Conservation (phyloP, 1,140 invertebrate genomes). For the Drosophila ercepeae region DNA sequence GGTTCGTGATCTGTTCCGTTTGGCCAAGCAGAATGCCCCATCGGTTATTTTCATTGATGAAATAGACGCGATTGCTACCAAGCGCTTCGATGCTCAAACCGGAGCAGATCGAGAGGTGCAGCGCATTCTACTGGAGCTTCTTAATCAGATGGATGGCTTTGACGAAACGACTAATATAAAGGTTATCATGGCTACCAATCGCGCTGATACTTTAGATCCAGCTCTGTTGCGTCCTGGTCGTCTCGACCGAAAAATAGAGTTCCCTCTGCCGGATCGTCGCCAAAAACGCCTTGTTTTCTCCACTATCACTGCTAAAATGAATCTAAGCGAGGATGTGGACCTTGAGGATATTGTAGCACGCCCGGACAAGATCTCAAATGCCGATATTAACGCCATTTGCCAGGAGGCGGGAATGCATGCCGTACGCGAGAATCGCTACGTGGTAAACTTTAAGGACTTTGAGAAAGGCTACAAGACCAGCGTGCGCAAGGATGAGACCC, state of each 20-base stretch:
- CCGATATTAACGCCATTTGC: conserved; percentile 99
- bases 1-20: conserved; percentile 99
- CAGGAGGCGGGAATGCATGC: conserved; percentile 99
- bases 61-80: conserved; percentile 99
- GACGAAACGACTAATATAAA: conserved; percentile 99
- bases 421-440: conserved; percentile 97
- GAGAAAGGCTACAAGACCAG: conserved; percentile 99
- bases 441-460: conserved; percentile 99
- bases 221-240: conserved; percentile 98
- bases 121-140: conserved; percentile 97
- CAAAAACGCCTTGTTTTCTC: conserved; percentile 99
- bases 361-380: conserved; percentile 98
- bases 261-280: conserved; percentile 97
- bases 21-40: conserved; percentile 99
- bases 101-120: conserved; percentile 99
- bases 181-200: conserved; percentile 99
- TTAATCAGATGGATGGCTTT: conserved; percentile 99
- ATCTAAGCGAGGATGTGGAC: conserved; percentile 99
- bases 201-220: conserved; percentile 98
- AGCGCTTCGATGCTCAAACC: conserved; percentile 99
- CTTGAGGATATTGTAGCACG: conserved; percentile 99
- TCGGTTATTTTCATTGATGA: conserved; percentile 99
- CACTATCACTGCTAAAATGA: conserved; percentile 99
- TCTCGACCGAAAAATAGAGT: conserved; percentile 99
- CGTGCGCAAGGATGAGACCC: conserved; percentile 99